These are phyloP conservation scores for Dryobota labecula DNA, from an alignment of 2,888 invertebrate species.

Conservation along the genomic window DNA sequence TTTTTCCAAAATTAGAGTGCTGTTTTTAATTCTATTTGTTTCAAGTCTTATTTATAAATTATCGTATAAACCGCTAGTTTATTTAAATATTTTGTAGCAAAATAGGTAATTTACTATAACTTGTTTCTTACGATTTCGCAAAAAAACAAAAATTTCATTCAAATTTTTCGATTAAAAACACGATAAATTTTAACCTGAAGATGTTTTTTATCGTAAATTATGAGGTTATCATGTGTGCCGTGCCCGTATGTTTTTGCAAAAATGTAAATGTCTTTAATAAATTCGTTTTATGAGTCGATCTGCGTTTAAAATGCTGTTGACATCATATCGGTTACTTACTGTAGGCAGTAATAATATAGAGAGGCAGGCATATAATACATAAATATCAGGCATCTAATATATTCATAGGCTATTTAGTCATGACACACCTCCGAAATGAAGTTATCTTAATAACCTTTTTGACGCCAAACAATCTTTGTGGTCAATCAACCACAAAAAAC, in stretches of 20 bases:
- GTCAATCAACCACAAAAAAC: slow-evolving; percentile 42
- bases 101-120: background rate
- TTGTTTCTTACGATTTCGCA: background rate
- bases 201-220: slow-evolving; percentile 20
- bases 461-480: slow-evolving; percentile 32
- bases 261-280: slow-evolving; percentile 39
- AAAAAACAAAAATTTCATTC: background rate
- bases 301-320: slow-evolving; percentile 45
- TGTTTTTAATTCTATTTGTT: background rate
- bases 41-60: background rate
- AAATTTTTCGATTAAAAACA: slow-evolving; percentile 10
- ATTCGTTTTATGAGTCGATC: slow-evolving; percentile 36
- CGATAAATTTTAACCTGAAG: slow-evolving; percentile 23
- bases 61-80: background rate
- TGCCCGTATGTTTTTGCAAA: background rate
- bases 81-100: background rate
- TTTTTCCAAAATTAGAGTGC: background rate
- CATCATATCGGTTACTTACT: slow-evolving; percentile 33
- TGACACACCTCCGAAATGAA: slow-evolving; percentile 60
- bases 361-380: slow-evolving; percentile 25
- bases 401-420: slow-evolving; percentile 60
- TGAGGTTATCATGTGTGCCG: slow-evolving; percentile 14
- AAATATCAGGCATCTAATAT: slow-evolving; percentile 46
- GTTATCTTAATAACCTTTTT: slow-evolving; percentile 55
- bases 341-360: slow-evolving; percentile 24